These are phyloP conservation scores for Drosophila demipolita DNA, from an alignment of 2,888 invertebrate species.

Conservation along the genomic window DNA sequence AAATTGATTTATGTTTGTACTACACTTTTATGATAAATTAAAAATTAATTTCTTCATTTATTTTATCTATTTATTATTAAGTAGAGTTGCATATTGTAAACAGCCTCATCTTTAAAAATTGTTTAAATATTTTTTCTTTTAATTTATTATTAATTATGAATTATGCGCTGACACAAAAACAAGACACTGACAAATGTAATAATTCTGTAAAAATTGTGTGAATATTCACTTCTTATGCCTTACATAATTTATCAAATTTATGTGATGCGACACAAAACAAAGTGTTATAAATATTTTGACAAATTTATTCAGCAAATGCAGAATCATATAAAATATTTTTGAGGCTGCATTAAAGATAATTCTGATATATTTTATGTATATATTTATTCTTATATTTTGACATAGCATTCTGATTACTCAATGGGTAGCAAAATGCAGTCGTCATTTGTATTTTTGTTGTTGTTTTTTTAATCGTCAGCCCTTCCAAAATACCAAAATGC, in stretches of 20 bases:
- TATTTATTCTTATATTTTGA: not conserved
- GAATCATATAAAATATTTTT: constrained; percentile 3
- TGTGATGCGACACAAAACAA: not conserved
- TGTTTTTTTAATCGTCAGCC: constrained; percentile 40
- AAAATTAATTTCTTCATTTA: no score
- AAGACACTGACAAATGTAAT: not conserved
- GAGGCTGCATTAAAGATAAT: not conserved
- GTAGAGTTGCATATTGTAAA: not conserved
- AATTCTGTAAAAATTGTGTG: not conserved
- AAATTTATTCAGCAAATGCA: not conserved
- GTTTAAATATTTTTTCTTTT: not conserved
- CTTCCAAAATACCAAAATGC: constrained; percentile 46
- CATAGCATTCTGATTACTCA: constrained; percentile 35
- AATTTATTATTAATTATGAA: not conserved
- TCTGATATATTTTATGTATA: not conserved
- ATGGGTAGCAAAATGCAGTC: constrained; percentile 30
- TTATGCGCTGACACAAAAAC: no score
- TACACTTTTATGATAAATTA: not conserved
- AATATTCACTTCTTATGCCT: not conserved
- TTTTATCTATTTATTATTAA: not conserved
- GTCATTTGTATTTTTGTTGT: constrained; percentile 8
- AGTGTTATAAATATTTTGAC: constrained; percentile 4
- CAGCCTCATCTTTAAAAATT: not conserved
- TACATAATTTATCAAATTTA: not conserved
- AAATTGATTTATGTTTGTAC: not conserved